phyloP scores from a whole-genome alignment of 1,140 invertebrate genomes.

The Rhagoletis pomonella region DNA sequence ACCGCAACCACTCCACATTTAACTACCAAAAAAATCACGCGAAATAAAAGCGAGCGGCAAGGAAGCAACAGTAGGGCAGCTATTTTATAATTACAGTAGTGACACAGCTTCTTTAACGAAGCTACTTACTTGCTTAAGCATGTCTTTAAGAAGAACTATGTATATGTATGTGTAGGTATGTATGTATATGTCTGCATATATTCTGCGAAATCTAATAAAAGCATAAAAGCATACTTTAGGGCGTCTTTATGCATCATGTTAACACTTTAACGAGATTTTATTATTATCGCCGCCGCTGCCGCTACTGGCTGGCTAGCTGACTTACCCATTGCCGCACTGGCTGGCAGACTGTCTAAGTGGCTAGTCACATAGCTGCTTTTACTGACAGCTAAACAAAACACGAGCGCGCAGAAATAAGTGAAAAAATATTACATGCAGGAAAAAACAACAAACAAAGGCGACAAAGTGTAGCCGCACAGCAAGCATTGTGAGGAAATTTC shows the following conservation, averaged over 20 bases:
- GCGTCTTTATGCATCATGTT: slow-evolving; percentile 60
- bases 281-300: slow-evolving; percentile 54
- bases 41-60: not conserved
- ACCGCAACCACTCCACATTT: not conserved
- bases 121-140: too few species aligned
- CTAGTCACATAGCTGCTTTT: not conserved
- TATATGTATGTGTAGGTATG: slow-evolving; percentile 45
- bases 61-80: not conserved
- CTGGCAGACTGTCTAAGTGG: slow-evolving; percentile 20
- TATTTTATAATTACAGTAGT: slow-evolving; percentile 56
- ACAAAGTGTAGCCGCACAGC: slow-evolving; percentile 25
- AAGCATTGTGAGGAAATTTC: not conserved
- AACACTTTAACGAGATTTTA: slow-evolving; percentile 60
- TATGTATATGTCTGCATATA: not conserved
- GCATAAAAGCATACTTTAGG: slow-evolving; percentile 59
- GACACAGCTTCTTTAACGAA: slow-evolving; percentile 53
- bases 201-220: slow-evolving; percentile 59
- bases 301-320: not conserved
- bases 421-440: not conserved
- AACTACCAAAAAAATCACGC: not conserved
- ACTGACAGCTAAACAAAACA: not conserved
- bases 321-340: too few species aligned
- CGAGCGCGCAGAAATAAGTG: slow-evolving; percentile 8
- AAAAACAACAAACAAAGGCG: slow-evolving; percentile 9
- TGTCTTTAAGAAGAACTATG: too few species aligned